Evolutionary conservation across 2,888 invertebrate species (phyloP).

Genomic region (Aquatica leii): DNA sequence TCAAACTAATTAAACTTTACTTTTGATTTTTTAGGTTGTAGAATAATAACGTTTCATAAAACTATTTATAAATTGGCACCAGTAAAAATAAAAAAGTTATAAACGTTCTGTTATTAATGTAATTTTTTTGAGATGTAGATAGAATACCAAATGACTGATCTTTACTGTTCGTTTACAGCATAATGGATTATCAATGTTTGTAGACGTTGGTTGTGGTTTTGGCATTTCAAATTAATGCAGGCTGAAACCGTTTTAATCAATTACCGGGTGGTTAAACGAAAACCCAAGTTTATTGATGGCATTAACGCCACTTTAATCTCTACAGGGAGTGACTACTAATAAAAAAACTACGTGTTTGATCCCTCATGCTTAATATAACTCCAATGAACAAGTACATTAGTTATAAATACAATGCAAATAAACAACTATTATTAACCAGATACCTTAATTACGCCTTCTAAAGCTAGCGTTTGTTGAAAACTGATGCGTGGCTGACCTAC

Average conservation of each 20-base stretch:
- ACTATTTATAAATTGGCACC: too few relatives aligned
- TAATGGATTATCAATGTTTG: constrained; percentile 5
- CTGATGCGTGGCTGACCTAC: constrained; percentile 24
- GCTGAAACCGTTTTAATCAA: constrained; percentile 17
- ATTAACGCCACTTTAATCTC: constrained; percentile 2
- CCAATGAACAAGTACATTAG: neutral
- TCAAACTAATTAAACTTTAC: too few relatives aligned
- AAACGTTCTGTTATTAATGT: too few relatives aligned
- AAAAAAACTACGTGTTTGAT: neutral
- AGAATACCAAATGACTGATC: neutral
- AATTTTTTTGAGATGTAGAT: too few relatives aligned
- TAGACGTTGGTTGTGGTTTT: neutral
- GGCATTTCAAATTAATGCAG: constrained; percentile 2
- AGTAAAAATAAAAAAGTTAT: too few relatives aligned
- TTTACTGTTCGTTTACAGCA: neutral
- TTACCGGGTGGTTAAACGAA: constrained; percentile 15
- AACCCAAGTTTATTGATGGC: constrained; percentile 18
- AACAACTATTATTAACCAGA: neutral
- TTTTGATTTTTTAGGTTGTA: too few relatives aligned
- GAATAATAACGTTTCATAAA: too few relatives aligned
- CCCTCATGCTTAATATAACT: neutral
- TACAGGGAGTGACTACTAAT: neutral
- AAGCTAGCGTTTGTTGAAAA: constrained; percentile 7
- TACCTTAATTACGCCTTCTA: neutral
- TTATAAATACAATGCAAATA: neutral